A percentile compares a stretch with the other conserved stretches of the same genome.
These are phyloP conservation scores for Entomyzon cyanotis DNA, from an alignment of 2,113 vertebrate genomes.

Conservation along the genomic window DNA sequence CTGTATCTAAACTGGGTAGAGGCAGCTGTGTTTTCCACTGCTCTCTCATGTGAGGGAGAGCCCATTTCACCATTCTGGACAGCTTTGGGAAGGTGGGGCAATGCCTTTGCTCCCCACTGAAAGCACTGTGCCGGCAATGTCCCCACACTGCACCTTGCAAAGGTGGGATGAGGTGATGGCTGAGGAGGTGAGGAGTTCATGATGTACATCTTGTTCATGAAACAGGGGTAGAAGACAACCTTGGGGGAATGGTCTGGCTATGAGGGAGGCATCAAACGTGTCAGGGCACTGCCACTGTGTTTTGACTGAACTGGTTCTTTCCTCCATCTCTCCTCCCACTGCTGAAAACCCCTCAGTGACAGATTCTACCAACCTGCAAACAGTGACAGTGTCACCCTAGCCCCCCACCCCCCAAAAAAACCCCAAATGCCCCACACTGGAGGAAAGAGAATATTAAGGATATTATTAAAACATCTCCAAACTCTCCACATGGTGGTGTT, in stretches of 20 bases:
- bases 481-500: not conserved
- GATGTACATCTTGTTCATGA: not conserved
- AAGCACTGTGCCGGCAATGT: not conserved
- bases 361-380: not conserved
- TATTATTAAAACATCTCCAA: not conserved
- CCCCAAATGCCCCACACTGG: no score
- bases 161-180: not conserved
- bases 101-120: not conserved
- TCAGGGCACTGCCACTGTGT: not conserved
- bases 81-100: not conserved
- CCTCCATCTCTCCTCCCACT: not conserved
- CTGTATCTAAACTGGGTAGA: not conserved
- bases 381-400: not conserved
- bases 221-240: not conserved
- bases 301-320: not conserved
- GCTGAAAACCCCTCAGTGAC: not conserved
- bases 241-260: not conserved
- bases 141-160: not conserved
- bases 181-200: not conserved
- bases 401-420: fast-evolving
- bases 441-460: not conserved
- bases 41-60: not conserved
- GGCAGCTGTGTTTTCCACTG: not conserved
- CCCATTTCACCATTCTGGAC: not conserved
- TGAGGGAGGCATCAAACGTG: not conserved